A percentile compares a stretch with the other conserved stretches of the same genome.
Evolutionary conservation across 1,140 invertebrate genomes (phyloP).

Genomic region (Frieseomelitta varia): DNA sequence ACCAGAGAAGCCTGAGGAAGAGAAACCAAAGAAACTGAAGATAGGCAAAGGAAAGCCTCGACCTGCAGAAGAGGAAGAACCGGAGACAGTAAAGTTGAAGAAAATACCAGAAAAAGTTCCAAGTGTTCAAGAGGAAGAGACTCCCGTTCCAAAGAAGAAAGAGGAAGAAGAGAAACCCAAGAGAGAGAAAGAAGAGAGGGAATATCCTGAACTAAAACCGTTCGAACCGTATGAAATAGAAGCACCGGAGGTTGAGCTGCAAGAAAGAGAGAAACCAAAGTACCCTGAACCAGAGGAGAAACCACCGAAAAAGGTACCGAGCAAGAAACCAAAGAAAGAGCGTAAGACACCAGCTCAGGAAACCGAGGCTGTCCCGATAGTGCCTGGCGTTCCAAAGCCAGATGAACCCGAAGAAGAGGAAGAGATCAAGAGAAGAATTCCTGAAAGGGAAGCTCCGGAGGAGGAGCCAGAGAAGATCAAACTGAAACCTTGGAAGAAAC

Average conservation of each 20-base stretch:
- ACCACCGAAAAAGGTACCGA: slow-evolving; percentile 71
- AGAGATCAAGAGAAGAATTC: slow-evolving; percentile 83
- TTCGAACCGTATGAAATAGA: slow-evolving; percentile 56
- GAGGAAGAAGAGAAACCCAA: slow-evolving; percentile 11
- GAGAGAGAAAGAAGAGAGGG: slow-evolving; percentile 14
- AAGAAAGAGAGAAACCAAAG: slow-evolving; percentile 73
- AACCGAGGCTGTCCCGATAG: slow-evolving; percentile 78
- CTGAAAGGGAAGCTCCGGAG: slow-evolving; percentile 76
- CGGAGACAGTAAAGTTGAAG: slow-evolving; percentile 67
- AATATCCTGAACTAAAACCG: slow-evolving; percentile 11
- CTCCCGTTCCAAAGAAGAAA: not conserved
- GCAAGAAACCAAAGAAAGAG: slow-evolving; percentile 77
- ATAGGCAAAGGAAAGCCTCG: slow-evolving; percentile 80
- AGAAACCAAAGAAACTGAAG: slow-evolving; percentile 69
- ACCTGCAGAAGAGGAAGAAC: slow-evolving; percentile 73
- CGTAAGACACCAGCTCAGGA: slow-evolving; percentile 83
- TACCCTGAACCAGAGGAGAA: slow-evolving; percentile 77
- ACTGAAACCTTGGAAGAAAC: slow-evolving; percentile 83
- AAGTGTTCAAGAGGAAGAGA: not conserved
- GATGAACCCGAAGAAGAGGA: slow-evolving; percentile 80
- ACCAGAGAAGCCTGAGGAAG: slow-evolving; percentile 73
- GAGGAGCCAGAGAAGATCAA: slow-evolving; percentile 82
- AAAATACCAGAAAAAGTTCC: slow-evolving; percentile 54
- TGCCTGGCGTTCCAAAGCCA: slow-evolving; percentile 83
- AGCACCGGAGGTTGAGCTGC: slow-evolving; percentile 62